A percentile compares a stretch with the other conserved stretches of the same genome.
These are phyloP conservation scores for Halcyon smyrnensis DNA, from an alignment of 2,797 vertebrate genomes.

Conservation along the genomic window DNA sequence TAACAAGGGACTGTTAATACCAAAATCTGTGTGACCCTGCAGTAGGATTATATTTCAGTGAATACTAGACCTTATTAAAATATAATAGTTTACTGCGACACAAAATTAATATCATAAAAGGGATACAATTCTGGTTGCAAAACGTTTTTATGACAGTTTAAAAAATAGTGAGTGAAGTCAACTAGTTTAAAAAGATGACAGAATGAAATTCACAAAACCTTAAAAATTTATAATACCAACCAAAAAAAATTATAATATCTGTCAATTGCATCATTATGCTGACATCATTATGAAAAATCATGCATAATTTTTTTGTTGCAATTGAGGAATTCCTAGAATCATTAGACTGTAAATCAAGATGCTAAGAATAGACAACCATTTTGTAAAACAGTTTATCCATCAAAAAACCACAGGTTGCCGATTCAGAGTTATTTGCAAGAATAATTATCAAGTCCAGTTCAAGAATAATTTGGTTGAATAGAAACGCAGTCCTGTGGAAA, in stretches of 20 bases:
- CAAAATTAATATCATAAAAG: background rate
- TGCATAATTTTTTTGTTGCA: background rate
- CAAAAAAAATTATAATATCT: background rate
- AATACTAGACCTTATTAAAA: background rate
- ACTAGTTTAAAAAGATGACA: background rate
- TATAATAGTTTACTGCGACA: background rate
- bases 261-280: background rate
- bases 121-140: background rate
- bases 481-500: background rate
- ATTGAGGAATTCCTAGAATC: background rate
- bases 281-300: background rate
- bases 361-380: background rate
- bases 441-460: background rate
- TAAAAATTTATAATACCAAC: background rate
- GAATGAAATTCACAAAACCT: background rate
- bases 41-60: background rate
- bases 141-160: background rate
- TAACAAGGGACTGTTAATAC: background rate
- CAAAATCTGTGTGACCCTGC: background rate
- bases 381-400: background rate
- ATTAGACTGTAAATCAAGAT: background rate
- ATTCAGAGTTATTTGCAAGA: background rate
- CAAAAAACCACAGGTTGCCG: background rate
- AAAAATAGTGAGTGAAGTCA: background rate
- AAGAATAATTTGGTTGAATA: background rate